A percentile compares a stretch with the other conserved stretches of the same genome.
These are phyloP conservation scores for Notoglanidium macrostoma DNA, from an alignment of 2,797 vertebrate genomes.

Conservation along the genomic window DNA sequence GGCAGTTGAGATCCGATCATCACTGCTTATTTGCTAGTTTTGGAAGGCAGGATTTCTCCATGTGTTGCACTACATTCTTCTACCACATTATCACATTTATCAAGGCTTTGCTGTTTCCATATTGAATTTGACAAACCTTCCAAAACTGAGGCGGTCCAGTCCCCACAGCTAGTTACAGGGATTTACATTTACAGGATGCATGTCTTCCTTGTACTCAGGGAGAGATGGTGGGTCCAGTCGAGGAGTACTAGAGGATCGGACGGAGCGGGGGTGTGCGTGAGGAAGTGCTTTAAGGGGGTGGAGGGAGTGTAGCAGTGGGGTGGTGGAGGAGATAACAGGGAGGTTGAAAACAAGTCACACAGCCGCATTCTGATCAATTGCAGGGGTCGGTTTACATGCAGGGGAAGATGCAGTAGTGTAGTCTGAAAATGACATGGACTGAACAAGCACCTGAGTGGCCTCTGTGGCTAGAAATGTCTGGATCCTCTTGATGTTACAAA, in stretches of 20 bases:
- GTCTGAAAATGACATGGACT: background rate
- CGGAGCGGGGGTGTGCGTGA: background rate
- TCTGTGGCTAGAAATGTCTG: background rate
- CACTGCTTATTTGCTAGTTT: no score
- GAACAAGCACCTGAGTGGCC: background rate
- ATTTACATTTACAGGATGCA: background rate
- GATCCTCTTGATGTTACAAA: no score
- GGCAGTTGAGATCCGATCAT: no score
- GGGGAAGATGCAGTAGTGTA: background rate
- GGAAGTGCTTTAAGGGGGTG: no score
- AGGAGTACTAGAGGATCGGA: background rate
- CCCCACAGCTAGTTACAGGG: background rate
- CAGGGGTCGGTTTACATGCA: background rate
- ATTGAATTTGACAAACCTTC: no score
- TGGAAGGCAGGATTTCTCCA: no score
- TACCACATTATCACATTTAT: no score
- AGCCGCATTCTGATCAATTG: background rate
- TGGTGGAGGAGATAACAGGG: background rate
- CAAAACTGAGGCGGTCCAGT: background rate
- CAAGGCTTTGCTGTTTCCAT: no score
- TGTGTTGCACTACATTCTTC: background rate
- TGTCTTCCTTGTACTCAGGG: background rate
- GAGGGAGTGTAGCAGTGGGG: background rate
- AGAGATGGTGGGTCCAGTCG: background rate
- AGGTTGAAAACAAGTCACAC: background rate